Evolutionary conservation across 2,797 vertebrate genomes (phyloP), one percentile per base, ranked within the genome.

Genomic region (Prionace glauca): DNA sequence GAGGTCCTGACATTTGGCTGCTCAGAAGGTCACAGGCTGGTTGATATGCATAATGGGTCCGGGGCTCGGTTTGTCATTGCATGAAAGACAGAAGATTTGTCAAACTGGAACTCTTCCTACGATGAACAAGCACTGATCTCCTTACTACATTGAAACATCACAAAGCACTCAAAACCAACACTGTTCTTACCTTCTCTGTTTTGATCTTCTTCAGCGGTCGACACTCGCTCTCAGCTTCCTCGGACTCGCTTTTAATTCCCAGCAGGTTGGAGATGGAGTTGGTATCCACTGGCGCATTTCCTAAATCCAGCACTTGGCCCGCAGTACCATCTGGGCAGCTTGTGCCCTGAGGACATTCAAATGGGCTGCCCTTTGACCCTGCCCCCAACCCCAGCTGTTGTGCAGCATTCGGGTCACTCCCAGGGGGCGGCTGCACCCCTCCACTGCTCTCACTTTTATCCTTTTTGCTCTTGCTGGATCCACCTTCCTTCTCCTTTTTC

Each of bases 161-260:
- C 36, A 94, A 9, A 62, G 24, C 12, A 94, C 24, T 69, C 26
- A 56, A 41, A 74, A 45, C 41, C 1, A 71, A 41, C 71, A 56
- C 71, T 56, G 69, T 95, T 96, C 98, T 97, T 98, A 99, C 99
- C 99, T 99, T 99, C 97, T 99, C 99, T 22, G 98, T 98, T 97
- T 99, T 99, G 97, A 99, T 98, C 97, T 99, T 99, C 97, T 99
- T 99, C 97, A 99, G 97, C 72, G 97, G 98, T 97, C 99, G 98
- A 97, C 98, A 99, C 96, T 99, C 99, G 77, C 96, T 97, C 96
- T 99, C 99, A 96, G 98, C 98, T 93, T 99, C 99, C 97, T 99
- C 99, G 95, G 98, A 97, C 97, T 99, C 99, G 1, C 98, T 97
- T 97, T 99, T 99, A 97, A 98, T 97, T 97, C 98, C 98, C 98